Evolutionary conservation across 2,797 vertebrate species (phyloP), one percentile per base, ranked within the genome.

Genomic region (Babyrousa celebensis): DNA sequence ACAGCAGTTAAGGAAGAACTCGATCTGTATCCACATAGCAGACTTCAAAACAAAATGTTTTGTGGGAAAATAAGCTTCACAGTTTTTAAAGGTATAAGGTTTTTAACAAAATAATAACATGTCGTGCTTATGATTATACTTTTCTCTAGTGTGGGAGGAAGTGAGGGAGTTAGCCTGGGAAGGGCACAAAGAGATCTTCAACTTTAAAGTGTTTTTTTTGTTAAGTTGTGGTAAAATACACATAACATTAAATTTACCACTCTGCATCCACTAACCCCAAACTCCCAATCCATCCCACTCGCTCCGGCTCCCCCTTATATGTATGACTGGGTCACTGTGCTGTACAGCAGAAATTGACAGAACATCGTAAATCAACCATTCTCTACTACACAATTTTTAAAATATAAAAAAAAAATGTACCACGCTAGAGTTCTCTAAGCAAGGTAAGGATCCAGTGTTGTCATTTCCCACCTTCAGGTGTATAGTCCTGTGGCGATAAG

Each of bases 101-200:
- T 86, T 62, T 1, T 74, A 90, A 63, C 16, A 93, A 60, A 71
- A 68, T 60, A 75, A 15, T 54, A 48, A 9, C 20, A 17, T 15
- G 2, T 56, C 36, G 6, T 71, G 2, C 7, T 63, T 63, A 43
- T 16, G 8, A 60, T 65, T 79, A 27, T 56, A 25, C 16, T 94
- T 89, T 27, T 88, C 70, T 93, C 74, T 72, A 65, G 70, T 86
- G 27, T 75, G 27, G 63, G 52, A 65, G 4, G 58, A 62, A 89
- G 27, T 27, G n/a, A 86, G 43, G 23, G 17, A 60, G 77, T 86
- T 74, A 84, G 17, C 67, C 65, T 75, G 11, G 67, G 54, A 89
- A 92, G 14, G 32, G 12, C 52, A 52, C 32, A 92, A n/a, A 95
- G 67, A 71, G 14, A 86, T 75, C 40, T 63, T 74, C 75, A 68